Conservation (phyloP, 2,888 invertebrate species). For the Drosophila anceps region DNA sequence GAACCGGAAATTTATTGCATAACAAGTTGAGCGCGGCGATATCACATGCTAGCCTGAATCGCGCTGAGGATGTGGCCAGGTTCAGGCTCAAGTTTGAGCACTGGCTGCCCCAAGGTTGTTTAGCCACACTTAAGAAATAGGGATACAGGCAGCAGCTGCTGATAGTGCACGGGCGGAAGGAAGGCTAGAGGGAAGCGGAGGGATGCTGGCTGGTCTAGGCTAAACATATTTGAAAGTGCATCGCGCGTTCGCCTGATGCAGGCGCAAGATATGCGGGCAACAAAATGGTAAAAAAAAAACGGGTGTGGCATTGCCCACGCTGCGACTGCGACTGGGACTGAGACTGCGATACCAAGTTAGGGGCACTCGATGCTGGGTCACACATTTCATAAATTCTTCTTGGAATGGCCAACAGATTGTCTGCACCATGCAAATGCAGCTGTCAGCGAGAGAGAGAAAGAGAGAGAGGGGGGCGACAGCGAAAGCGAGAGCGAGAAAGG, state of each 20-base stretch:
- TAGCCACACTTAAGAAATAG: slow-evolving; percentile 33
- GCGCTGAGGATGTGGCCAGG: slow-evolving; percentile 25
- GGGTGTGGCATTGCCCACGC: slow-evolving; percentile 70
- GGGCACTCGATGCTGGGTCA: slow-evolving; percentile 41
- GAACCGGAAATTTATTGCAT: slow-evolving; percentile 82
- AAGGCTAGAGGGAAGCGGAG: not conserved
- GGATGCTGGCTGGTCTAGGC: slow-evolving; percentile 7
- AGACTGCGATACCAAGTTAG: not conserved
- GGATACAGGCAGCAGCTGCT: slow-evolving; percentile 9
- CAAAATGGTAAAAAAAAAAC: slow-evolving; percentile 63
- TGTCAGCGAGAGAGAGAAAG: slow-evolving; percentile 28
- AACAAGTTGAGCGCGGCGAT: slow-evolving; percentile 70
- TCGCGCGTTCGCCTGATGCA: slow-evolving; percentile 44
- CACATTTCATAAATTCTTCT: slow-evolving; percentile 73
- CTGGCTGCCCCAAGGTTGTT: slow-evolving; percentile 56
- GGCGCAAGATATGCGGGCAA: slow-evolving; percentile 42
- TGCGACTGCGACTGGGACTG: slow-evolving; percentile 18
- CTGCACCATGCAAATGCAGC: slow-evolving; percentile 48
- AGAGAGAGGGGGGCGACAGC: not conserved
- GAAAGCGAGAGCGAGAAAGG: not conserved
- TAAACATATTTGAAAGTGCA: slow-evolving; percentile 54
- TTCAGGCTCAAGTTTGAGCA: slow-evolving; percentile 1
- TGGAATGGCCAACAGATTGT: slow-evolving; percentile 55
- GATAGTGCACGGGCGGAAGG: not conserved
- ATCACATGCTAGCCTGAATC: slow-evolving; percentile 57